Conservation (phyloP, 2,113 vertebrate genomes). For the Poeciliopsis occidentalis region DNA sequence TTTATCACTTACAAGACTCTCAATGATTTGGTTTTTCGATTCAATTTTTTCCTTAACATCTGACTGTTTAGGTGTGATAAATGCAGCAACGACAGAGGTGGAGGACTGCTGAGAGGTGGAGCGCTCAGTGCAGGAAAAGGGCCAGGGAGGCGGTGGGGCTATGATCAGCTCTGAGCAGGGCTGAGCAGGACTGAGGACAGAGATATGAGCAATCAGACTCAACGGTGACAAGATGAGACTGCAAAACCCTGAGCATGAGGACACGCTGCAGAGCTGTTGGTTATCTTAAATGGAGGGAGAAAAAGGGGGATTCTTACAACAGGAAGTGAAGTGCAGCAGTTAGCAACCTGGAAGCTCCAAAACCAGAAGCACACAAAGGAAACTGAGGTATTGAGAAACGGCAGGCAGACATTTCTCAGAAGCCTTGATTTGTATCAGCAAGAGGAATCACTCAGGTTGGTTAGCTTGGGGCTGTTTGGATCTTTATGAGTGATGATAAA, state of each 20-base stretch:
- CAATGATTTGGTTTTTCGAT: slow-evolving; percentile 32
- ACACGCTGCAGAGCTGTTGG: not conserved
- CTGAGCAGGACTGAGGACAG: slow-evolving; percentile 70
- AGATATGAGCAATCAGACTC: slow-evolving; percentile 66
- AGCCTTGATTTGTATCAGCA: not conserved
- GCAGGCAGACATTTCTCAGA: not conserved
- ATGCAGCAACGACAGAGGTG: slow-evolving; percentile 58
- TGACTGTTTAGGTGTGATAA: slow-evolving; percentile 62
- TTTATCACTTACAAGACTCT: slow-evolving; percentile 23
- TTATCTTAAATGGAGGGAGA: not conserved
- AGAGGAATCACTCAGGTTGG: not conserved
- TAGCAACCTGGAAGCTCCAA: slow-evolving; percentile 34
- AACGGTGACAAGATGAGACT: not conserved
- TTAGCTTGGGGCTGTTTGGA: not conserved
- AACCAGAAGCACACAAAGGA: slow-evolving; percentile 10
- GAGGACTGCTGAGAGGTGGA: slow-evolving; percentile 53
- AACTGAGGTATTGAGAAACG: not conserved
- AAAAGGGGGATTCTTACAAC: not conserved
- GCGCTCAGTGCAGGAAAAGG: slow-evolving; percentile 68
- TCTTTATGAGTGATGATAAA: not conserved
- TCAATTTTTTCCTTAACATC: slow-evolving; percentile 14
- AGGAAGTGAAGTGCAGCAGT: slow-evolving; percentile 10
- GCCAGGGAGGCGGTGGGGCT: slow-evolving; percentile 77
- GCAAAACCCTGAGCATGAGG: slow-evolving; percentile 12
- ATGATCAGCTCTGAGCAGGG: slow-evolving; percentile 65